Evolutionary conservation across 2,113 vertebrate species (phyloP).

Genomic region (Natator depressus): DNA sequence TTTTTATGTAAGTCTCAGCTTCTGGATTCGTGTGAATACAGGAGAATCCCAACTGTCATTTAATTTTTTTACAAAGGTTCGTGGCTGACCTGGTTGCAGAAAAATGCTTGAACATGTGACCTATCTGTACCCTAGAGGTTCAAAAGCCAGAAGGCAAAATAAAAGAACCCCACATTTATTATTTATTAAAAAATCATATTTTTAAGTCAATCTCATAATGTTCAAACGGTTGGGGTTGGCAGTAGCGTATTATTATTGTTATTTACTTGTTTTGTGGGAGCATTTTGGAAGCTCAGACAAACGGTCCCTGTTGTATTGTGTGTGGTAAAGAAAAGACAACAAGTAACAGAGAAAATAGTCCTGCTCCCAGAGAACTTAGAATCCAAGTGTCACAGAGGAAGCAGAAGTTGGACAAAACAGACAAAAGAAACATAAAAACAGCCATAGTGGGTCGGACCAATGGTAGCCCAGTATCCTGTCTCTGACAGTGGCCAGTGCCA

Average conservation of each 20-base stretch:
- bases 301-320: background rate
- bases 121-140: background rate
- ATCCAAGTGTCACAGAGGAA: background rate
- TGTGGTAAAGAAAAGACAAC: background rate
- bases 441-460: background rate
- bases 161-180: background rate
- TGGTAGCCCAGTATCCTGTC: too few species aligned
- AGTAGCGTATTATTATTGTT: background rate
- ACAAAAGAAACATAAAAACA: background rate
- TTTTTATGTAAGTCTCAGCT: background rate
- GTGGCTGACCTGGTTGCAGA: background rate
- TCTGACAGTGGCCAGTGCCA: background rate
- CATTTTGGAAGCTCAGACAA: background rate
- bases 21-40: background rate
- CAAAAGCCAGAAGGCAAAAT: background rate
- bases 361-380: too few species aligned
- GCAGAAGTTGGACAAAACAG: background rate
- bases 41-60: background rate
- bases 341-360: background rate
- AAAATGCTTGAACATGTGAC: background rate
- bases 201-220: background rate
- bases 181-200: background rate
- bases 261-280: background rate
- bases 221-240: background rate
- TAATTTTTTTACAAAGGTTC: background rate